Conservation (phyloP, 2,797 vertebrate species). For the Loriculus beryllinus region DNA sequence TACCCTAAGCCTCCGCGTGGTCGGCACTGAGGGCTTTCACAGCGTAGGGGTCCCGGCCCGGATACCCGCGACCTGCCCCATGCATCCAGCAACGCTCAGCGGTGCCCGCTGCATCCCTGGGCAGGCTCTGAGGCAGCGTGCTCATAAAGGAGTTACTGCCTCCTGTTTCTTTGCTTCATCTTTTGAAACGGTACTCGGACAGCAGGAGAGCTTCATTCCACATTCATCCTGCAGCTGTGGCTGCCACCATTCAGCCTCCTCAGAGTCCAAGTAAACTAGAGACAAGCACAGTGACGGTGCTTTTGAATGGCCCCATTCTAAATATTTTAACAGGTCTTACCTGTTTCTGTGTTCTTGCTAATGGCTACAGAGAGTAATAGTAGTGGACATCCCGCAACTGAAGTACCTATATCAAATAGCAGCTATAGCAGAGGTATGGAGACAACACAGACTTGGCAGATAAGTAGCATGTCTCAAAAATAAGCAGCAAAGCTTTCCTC, state of each 20-base stretch:
- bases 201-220: neutral
- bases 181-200: too few species aligned
- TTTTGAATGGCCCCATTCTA: neutral
- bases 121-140: neutral
- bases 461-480: neutral
- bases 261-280: neutral
- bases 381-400: neutral
- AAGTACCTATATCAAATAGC: neutral
- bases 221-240: rapidly evolving
- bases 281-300: too few species aligned
- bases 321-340: neutral
- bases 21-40: neutral
- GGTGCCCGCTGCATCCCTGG: rapidly evolving
- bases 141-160: rapidly evolving
- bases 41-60: neutral
- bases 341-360: neutral
- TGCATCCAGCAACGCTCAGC: neutral
- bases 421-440: neutral
- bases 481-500: neutral
- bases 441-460: neutral
- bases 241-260: neutral
- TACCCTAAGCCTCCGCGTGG: neutral
- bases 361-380: rapidly evolving
- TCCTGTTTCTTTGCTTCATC: neutral
- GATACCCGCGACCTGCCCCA: neutral